phyloP scores from a whole-genome alignment of 2,888 invertebrate genomes.

The Agrochola lychnidis region DNA sequence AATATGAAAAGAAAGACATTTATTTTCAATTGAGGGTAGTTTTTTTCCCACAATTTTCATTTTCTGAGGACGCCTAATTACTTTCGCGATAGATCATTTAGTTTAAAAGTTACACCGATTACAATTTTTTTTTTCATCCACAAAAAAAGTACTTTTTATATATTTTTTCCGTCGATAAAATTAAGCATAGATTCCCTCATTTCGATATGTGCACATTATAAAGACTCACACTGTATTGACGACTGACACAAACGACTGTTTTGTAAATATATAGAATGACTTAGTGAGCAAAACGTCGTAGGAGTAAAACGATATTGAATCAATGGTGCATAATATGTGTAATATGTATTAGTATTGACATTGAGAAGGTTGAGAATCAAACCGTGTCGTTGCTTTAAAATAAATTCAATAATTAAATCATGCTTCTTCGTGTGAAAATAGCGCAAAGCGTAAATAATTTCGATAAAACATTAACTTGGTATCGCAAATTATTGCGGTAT shows the following conservation, averaged over 20 bases:
- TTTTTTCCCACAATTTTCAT: too few relatives aligned
- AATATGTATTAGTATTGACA: not conserved
- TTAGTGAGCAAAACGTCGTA: not conserved
- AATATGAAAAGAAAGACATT: too few relatives aligned
- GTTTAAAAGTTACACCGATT: too few relatives aligned
- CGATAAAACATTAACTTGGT: constrained; percentile 6
- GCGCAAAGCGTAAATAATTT: constrained; percentile 9
- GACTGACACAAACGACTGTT: not conserved
- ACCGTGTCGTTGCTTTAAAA: not conserved
- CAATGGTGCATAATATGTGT: not conserved
- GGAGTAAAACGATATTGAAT: not conserved
- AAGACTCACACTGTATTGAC: constrained; percentile 3
- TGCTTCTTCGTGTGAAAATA: not conserved
- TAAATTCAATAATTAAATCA: constrained; percentile 2
- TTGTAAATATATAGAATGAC: not conserved
- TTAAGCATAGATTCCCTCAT: too few relatives aligned
- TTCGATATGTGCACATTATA: too few relatives aligned
- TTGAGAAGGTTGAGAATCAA: not conserved
- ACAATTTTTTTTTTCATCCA: too few relatives aligned
- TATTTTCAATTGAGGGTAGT: too few relatives aligned
- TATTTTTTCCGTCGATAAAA: too few relatives aligned
- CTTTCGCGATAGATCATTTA: too few relatives aligned
- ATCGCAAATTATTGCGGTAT: constrained; percentile 4
- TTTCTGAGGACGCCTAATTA: too few relatives aligned
- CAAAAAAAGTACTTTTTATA: too few relatives aligned